A percentile compares a stretch with the other conserved stretches of the same genome.
Conservation (phyloP, 2,888 invertebrate genomes). For the Hirtodrosophila confusa region DNA sequence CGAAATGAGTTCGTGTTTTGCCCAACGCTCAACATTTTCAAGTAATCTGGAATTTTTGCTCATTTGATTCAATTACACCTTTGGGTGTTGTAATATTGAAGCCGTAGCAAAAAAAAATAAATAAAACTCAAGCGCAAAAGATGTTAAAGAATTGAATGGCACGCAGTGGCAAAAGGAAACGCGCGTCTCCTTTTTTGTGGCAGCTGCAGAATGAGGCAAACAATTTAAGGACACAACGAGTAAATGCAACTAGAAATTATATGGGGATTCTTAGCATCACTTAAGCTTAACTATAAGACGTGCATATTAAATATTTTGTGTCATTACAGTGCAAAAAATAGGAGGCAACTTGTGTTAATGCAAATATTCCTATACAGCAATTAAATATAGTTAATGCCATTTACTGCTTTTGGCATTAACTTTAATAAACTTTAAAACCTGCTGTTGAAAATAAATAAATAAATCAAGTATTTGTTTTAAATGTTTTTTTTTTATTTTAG, state of each 20-base stretch:
- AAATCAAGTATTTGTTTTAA: no score
- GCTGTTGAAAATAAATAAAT: no score
- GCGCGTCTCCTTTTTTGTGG: constrained; percentile 13
- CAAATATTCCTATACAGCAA: no score
- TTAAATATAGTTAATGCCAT: no score
- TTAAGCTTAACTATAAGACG: constrained; percentile 17
- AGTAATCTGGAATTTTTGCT: constrained; percentile 76
- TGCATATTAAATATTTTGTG: constrained; percentile 4
- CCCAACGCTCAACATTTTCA: constrained; percentile 56
- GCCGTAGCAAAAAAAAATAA: constrained; percentile 20
- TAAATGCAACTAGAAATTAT: constrained; percentile 37
- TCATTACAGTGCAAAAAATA: constrained; percentile 21
- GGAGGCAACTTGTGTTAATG: no score
- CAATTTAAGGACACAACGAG: constrained; percentile 50
- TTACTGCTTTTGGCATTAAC: no score
- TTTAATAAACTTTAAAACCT: no score
- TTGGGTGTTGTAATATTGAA: constrained; percentile 82
- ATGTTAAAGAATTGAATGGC: constrained; percentile 50
- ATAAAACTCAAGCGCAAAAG: constrained; percentile 23
- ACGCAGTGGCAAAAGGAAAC: constrained; percentile 25
- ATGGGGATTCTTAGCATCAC: neutral
- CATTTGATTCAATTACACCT: constrained; percentile 83
- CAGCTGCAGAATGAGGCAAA: constrained; percentile 18
- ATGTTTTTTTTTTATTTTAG: no score
- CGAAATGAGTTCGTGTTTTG: constrained; percentile 61